Base-by-base conservation (phyloP, 2,888 invertebrate species). In the Stenolophus ochropezus region DNA sequence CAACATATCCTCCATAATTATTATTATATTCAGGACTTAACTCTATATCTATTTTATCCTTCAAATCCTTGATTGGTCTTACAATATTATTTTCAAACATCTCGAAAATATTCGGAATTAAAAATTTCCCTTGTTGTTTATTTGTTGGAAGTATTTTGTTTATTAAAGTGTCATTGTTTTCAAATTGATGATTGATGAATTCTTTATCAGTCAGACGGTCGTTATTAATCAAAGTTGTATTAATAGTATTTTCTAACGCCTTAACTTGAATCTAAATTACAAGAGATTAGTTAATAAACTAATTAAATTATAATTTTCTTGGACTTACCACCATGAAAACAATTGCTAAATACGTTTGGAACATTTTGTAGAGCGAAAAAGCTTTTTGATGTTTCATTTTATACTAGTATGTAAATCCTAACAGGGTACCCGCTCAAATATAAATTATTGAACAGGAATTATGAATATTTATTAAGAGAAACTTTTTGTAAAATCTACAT, bases 11-110 rank as follows among this genome's bases (percentile, higher is more conserved):
- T 8, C 80, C 80, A 56, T 56, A 80, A 80, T 80, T 73, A 73
- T 80, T 79, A 71, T 79, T 73, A 58, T 73, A 80, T 23, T 42
- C 73, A 11, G 71, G 80, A 21, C 80, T 80, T 73, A 73, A 58
- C 16, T 73, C 80, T 21, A 58, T 73, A 58, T 80, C 27, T n/a
- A 80, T 80, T 80, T 25, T 80, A 14, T 80, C 80, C 3, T 73
- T 20, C 21, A 73, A 42, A 58, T 80, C 80, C n/a, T 33, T 51
- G 14, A 80, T 73, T 4, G 80, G 80, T 23, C 80, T 11, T 2
- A 73, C 33, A 33, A 80, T 27, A 42, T 21, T 33, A 1, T 73
- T 23, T 21, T 80, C 51, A 16, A 80, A 23, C 6, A 18, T 47
- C 8, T 73, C 73, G 1, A 80, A 3, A 23, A 80, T 73, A 73